Conservation (phyloP, 2,113 vertebrate genomes). For the Willisornis vidua region DNA sequence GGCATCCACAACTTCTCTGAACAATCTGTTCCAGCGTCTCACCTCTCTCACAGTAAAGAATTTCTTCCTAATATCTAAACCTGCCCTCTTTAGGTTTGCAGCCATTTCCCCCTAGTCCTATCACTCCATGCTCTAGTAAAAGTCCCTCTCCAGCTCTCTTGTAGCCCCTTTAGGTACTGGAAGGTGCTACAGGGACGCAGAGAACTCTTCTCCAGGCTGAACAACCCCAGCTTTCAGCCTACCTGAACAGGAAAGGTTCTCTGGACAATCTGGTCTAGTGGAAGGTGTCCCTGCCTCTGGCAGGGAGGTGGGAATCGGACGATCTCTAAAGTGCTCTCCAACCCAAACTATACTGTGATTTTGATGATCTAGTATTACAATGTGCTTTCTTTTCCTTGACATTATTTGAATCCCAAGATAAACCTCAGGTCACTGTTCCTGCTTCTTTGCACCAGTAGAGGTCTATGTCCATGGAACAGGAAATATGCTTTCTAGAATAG, state of each 20-base stretch:
- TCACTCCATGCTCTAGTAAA: background rate
- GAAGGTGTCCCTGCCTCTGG: background rate
- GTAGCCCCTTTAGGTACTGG: background rate
- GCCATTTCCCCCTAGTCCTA: background rate
- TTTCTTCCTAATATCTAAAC: background rate
- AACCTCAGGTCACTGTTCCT: background rate
- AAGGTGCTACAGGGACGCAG: background rate
- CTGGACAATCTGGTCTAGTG: background rate
- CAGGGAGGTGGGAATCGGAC: background rate
- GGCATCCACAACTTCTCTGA: background rate
- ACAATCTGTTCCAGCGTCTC: too few relatives aligned
- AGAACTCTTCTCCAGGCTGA: background rate
- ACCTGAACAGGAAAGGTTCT: too few relatives aligned
- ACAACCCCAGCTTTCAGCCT: background rate
- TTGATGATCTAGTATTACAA: background rate
- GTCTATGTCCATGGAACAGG: background rate
- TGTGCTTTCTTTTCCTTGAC: background rate
- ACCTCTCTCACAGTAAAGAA: background rate
- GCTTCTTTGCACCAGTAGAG: background rate
- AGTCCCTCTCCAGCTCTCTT: background rate
- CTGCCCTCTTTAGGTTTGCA: background rate
- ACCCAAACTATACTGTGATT: background rate
- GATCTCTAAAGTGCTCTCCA: background rate
- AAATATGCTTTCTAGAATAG: background rate
- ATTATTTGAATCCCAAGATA: background rate